Base-by-base conservation (phyloP, 1,140 invertebrate genomes). In the Sycobia sp. region DNA sequence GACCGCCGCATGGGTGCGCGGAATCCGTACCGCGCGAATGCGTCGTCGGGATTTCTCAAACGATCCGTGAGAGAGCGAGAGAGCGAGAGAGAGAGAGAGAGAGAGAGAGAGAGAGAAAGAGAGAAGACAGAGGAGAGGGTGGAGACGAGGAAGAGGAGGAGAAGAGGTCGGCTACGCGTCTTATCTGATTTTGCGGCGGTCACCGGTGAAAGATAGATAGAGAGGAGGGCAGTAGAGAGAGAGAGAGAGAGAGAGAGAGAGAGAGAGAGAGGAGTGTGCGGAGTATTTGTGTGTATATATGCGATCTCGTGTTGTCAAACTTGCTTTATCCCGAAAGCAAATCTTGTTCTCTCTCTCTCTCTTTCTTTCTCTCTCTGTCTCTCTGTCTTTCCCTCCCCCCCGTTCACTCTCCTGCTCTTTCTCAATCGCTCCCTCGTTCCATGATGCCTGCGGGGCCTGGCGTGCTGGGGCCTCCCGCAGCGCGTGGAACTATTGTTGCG, bases 241-340 rank as follows among this genome's bases (percentile, higher is more conserved):
- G n/a, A n/a, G n/a, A n/a, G n/a, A n/a, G n/a, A n/a, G n/a, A n/a
- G n/a, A n/a, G n/a, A n/a, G 55, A 67, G 61, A 32, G 65, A 58
- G 70, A 67, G 61, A 69, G 43, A 25, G 18, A 44, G 34, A 34
- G 27, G 51, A 58, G 56, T 50, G 61, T 41, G 41, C 44, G 51
- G n/a, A n/a, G n/a, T 49, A 29, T 51, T 44, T 38, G 51, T 56
- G 38, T 44, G 51, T 44, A 58, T 22, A 57, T 67, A 66, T 58
- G 72, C 71, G 76, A 77, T 77, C 75, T 62, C 43, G 72, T 71
- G 76, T 78, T 78, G 77, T 79, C 78, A 79, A 80, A 80, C 72
- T 70, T 67, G 69, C 69, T 79, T 73, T 80, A 77, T 77, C 77
- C 76, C 68, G 69, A 74, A 51, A 62, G 72, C 64, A 69, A 74